Evolutionary conservation across 2,113 vertebrate genomes (phyloP).

Genomic region (Xenotilapia leptura): DNA sequence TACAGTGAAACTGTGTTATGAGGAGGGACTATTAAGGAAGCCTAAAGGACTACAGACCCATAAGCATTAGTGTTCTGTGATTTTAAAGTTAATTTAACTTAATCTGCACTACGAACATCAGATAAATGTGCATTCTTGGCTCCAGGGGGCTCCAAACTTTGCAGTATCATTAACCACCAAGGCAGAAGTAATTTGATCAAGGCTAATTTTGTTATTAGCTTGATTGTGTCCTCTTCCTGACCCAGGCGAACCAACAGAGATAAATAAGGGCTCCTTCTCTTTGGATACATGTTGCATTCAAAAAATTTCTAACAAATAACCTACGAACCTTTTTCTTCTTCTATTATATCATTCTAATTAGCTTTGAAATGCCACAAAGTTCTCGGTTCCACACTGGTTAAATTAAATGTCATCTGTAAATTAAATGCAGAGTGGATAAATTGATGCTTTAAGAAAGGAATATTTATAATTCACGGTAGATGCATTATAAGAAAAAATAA

Average conservation of each 20-base stretch:
- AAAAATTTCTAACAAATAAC: not conserved
- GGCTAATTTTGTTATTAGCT: conserved; percentile 58
- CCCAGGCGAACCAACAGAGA: conserved; percentile 23
- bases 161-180: conserved; percentile 54
- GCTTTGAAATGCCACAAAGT: not conserved
- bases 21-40: conserved; percentile 1
- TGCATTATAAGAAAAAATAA: not conserved
- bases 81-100: conserved; percentile 51
- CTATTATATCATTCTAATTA: not conserved
- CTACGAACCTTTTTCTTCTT: not conserved
- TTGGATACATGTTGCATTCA: not conserved
- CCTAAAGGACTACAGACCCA: conserved; percentile 22
- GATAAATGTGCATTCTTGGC: conserved; percentile 43
- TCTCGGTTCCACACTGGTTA: not conserved
- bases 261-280: conserved; percentile 16
- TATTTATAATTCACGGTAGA: not conserved
- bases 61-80: conserved; percentile 15
- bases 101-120: conserved; percentile 16
- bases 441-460: not conserved
- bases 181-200: conserved; percentile 61
- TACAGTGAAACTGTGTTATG: conserved; percentile 7
- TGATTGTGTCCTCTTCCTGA: conserved; percentile 56
- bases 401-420: not conserved
- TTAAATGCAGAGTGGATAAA: not conserved
- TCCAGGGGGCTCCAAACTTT: conserved; percentile 49